Evolutionary conservation across 2,888 invertebrate genomes (phyloP).

Genomic region (Geophilus truncorum): DNA sequence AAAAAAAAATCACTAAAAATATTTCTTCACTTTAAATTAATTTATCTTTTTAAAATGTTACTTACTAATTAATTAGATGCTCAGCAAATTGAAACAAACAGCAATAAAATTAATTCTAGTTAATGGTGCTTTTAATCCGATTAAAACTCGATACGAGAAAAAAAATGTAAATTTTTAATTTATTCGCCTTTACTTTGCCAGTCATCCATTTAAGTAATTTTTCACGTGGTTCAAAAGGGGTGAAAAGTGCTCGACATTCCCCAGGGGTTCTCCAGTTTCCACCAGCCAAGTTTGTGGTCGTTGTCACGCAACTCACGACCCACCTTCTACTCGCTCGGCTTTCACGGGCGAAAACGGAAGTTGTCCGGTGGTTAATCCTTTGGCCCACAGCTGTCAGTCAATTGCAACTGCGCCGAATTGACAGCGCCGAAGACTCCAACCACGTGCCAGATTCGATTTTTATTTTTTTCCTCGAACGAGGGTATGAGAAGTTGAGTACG

Average conservation of each 20-base stretch:
- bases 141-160: no score
- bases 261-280: background rate
- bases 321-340: background rate
- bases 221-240: background rate
- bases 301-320: background rate
- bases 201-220: background rate
- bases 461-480: no score
- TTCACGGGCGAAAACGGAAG: background rate
- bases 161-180: no score
- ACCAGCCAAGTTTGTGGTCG: background rate
- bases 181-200: no score
- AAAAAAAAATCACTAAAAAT: no score
- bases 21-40: no score
- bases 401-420: background rate
- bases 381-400: background rate
- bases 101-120: no score
- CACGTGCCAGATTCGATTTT: slow-evolving; percentile 7
- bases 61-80: no score
- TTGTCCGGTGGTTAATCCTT: slow-evolving; percentile 18
- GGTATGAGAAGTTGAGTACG: no score
- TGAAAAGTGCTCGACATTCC: slow-evolving; percentile 1
- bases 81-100: no score
- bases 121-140: no score
- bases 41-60: no score
- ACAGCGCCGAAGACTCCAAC: background rate